Base-by-base conservation (phyloP, 2,797 vertebrate genomes). In the Xenops minutus region DNA sequence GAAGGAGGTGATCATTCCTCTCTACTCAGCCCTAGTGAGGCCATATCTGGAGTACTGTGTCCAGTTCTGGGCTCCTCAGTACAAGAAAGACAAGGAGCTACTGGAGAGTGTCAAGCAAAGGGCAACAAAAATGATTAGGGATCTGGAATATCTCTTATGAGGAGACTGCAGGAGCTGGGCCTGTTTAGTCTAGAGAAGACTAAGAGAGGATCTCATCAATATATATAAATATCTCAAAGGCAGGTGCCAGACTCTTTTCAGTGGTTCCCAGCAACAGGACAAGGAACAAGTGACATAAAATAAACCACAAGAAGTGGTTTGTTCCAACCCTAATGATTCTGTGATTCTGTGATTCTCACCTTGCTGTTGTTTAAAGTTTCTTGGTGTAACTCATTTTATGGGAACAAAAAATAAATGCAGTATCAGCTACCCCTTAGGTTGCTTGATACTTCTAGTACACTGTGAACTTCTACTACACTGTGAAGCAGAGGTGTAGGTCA, bases 141-240 rank as follows among this genome's bases (percentile, higher is more conserved):
- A 4, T n/a, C 22, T 26, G 24, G 10, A 71, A 3, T 1, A 14
- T 39, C 17, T 52, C 3, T 14, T 2, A 39, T 0, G 1, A 51
- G 23, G 6, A 5, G 11, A 34, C 23, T 44, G 20, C 13, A 15
- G 6, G n/a, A 52, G 1, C 10, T 58, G 27, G 13, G 27, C 0
- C 3, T 24, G 37, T 44, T 77, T 77, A 37, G 17, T 44, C n/a
- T 71, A 7, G 43, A 44, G 5, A 87, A 7, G 29, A 63, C 9
- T 34, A 21, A 21, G 43, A 29, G 7, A 6, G 10, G 21, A 71
- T 58, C 14, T 89, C 21, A 39, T 34, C 14, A 32, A 5, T 34
- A 7, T 6, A 14, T 36, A 16, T 16, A 44, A 30, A 22, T 58
- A 23, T 36, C n/a, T 64, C 20, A 58, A 44, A 59, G 3, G 64